These are phyloP conservation scores for Muscicapa comitata DNA, from an alignment of 2,797 vertebrate species.

Conservation along the genomic window DNA sequence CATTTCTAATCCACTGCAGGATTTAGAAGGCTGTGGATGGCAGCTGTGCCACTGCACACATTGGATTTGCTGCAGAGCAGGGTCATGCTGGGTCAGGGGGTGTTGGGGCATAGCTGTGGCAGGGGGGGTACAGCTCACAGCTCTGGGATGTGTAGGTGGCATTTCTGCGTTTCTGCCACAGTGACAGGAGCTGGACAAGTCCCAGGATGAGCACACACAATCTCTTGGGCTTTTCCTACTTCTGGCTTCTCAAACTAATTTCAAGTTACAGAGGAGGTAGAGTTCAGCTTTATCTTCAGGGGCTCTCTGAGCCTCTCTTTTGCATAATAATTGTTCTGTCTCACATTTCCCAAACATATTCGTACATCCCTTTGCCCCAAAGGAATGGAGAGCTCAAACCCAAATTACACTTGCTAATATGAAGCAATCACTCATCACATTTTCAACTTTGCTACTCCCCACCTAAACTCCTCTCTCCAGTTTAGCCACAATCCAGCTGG, in stretches of 20 bases:
- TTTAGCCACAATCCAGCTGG: not conserved
- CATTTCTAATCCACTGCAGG: constrained; percentile 11
- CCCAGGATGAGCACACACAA: not conserved
- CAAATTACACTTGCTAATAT: not conserved
- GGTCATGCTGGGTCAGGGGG: not conserved
- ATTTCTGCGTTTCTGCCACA: not conserved
- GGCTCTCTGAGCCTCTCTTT: not conserved
- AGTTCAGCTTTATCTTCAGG: not conserved
- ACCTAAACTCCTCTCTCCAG: not conserved
- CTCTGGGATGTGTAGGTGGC: not conserved
- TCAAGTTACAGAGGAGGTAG: not conserved
- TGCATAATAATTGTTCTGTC: not conserved
- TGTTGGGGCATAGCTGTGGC: not conserved
- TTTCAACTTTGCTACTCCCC: not conserved
- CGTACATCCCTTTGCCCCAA: not conserved
- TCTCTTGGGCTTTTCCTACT: not conserved
- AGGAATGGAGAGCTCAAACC: not conserved
- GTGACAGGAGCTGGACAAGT: not conserved
- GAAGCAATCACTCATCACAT: not conserved
- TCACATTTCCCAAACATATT: not conserved
- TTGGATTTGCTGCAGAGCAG: not conserved
- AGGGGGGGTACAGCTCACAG: not conserved
- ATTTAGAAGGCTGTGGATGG: not conserved
- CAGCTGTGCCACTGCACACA: not conserved
- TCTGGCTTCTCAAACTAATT: not conserved